Conservation (phyloP, 1,140 invertebrate species). For the Drosophila rufa region DNA sequence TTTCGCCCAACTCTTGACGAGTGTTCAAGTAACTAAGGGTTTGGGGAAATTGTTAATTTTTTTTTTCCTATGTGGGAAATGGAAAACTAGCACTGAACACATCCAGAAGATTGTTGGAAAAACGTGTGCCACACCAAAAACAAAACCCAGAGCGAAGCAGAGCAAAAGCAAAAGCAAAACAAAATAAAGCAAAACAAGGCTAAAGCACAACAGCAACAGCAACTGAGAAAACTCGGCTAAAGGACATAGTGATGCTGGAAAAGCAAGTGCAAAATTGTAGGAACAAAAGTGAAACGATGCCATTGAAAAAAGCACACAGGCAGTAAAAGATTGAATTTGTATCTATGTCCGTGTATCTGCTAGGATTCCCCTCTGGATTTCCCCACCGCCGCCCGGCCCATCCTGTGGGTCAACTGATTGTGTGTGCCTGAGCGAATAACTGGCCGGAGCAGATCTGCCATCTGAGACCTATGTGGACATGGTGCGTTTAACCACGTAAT, state of each 20-base stretch:
- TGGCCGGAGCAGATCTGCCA: conserved; percentile 40
- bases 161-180: conserved; percentile 20
- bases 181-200: conserved; percentile 40
- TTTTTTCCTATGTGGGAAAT: conserved; percentile 15
- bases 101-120: conserved; percentile 36
- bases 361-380: not conserved
- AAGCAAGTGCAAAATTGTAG: conserved; percentile 56
- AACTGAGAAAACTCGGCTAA: conserved; percentile 34
- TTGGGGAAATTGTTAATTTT: not conserved
- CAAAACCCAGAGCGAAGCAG: conserved; percentile 28
- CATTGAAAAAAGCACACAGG: conserved; percentile 51
- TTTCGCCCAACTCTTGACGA: not conserved
- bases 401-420: conserved; percentile 44
- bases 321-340: conserved; percentile 64
- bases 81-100: conserved; percentile 28
- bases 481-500: conserved; percentile 66
- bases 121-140: conserved; percentile 48
- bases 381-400: not conserved
- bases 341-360: conserved; percentile 54
- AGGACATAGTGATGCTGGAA: conserved; percentile 32
- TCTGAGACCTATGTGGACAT: conserved; percentile 61
- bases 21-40: not conserved
- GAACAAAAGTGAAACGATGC: conserved; percentile 55
- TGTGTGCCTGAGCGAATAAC: conserved; percentile 59
- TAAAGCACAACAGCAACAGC: conserved; percentile 14